Base-by-base conservation (phyloP, 2,797 vertebrate genomes). In the Rhinoraja longicauda region DNA sequence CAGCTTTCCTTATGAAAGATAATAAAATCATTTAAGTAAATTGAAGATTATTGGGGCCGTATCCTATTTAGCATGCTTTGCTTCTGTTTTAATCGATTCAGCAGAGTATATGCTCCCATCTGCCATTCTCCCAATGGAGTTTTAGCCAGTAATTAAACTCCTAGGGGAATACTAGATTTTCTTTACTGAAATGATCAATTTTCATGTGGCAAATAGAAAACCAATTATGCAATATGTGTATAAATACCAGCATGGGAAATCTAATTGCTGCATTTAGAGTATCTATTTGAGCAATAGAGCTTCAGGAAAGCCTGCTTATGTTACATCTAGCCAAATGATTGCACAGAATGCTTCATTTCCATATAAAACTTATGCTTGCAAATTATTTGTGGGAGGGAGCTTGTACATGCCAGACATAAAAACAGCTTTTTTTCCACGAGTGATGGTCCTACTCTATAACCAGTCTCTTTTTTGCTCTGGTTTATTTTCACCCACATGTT, bases 241-340 rank as follows among this genome's bases (percentile, higher is more conserved):
- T 88, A 36, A 88, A 88, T 88, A 67, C 84, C n/a, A 88, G n/a
- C 84, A 88, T 21, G n/a, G 62, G 62, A 88, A 88, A 88, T 88
- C n/a, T 67, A 88, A 88, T 88, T 88, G 84, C 84, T 36, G 84
- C 88, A 24, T 62, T 67, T 88, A 67, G n/a, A 88, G 59, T 67
- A 88, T 78, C 77, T 39, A 17, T 62, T 39, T 88, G n/a, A 67
- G n/a, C n/a, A 64, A 24, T 88, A 67, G 57, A 62, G n/a, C 10
- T 29, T 36, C n/a, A 67, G n/a, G n/a, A 88, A 88, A 88, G 84
- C 64, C n/a, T 24, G n/a, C 12, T n/a, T 19, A 67, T 67, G 39
- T 32, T 67, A 21, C 84, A 53, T 36, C 62, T 36, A 21, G 84
- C n/a, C n/a, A 32, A 86, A 64, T 64, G 13, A 86, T 86, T 64